Evolutionary conservation across 2,113 vertebrate genomes (phyloP).

Genomic region (Pelecanus crispus): DNA sequence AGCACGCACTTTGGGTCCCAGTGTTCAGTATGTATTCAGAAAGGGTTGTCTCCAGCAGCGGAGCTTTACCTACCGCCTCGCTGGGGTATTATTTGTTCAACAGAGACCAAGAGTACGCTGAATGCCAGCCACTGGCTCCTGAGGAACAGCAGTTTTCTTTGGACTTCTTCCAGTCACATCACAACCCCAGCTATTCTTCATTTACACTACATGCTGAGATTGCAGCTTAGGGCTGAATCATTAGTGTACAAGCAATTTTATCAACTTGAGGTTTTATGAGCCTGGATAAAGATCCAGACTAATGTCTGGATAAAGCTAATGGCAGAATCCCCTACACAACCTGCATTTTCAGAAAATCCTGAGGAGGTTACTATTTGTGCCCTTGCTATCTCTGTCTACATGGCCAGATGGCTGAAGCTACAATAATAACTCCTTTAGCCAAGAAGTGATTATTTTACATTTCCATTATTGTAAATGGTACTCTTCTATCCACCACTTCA

Average conservation of each 20-base stretch:
- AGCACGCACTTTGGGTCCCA: background rate
- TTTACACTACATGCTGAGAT: background rate
- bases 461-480: background rate
- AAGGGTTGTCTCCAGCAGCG: background rate
- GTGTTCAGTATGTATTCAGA: background rate
- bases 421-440: background rate
- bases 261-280: background rate
- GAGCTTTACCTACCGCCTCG: fast-evolving
- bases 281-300: background rate
- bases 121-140: background rate
- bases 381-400: background rate
- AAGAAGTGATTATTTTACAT: background rate
- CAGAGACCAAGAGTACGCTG: background rate
- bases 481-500: background rate
- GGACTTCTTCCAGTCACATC: constrained; percentile 8
- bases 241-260: background rate
- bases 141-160: background rate
- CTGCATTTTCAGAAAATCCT: background rate
- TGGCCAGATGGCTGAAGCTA: background rate
- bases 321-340: background rate
- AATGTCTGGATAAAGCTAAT: background rate
- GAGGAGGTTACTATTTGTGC: background rate
- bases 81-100: background rate
- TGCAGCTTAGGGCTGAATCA: background rate
- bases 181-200: constrained; percentile 8